Evolutionary conservation across 1,140 invertebrate species (phyloP).

Genomic region (Brachionus manjavacas): DNA sequence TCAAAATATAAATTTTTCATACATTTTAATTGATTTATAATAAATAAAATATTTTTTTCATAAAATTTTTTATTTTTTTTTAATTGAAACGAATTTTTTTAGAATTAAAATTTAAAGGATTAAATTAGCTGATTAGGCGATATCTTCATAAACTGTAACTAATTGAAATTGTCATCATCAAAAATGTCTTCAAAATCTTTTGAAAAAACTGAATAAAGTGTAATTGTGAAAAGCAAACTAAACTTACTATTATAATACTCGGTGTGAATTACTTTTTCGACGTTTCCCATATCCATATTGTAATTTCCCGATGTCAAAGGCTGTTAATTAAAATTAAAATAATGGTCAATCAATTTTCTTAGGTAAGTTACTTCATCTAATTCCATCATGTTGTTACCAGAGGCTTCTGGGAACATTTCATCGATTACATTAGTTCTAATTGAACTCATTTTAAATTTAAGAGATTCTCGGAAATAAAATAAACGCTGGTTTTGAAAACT

Average conservation of each 20-base stretch:
- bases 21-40: not conserved
- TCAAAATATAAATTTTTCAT: too few species aligned
- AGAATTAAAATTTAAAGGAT: too few species aligned
- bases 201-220: not conserved
- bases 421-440: conserved; percentile 11
- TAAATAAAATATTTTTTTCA: not conserved
- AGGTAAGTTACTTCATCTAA: not conserved
- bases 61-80: not conserved
- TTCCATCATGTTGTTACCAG: conserved; percentile 29
- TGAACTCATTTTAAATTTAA: not conserved
- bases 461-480: not conserved
- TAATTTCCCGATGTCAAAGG: conserved; percentile 12
- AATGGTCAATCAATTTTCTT: not conserved
- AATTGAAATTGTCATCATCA: conserved; percentile 32
- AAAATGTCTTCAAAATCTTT: conserved; percentile 30
- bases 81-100: too few species aligned
- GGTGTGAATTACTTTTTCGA: conserved; percentile 10
- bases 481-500: not conserved
- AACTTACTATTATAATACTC: conserved; percentile 32
- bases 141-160: too few species aligned
- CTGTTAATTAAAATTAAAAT: not conserved
- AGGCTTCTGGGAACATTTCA: conserved; percentile 37
- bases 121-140: too few species aligned
- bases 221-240: not conserved
- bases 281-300: not conserved